Conservation (phyloP, 2,888 invertebrate genomes). For the Drepana falcataria region DNA sequence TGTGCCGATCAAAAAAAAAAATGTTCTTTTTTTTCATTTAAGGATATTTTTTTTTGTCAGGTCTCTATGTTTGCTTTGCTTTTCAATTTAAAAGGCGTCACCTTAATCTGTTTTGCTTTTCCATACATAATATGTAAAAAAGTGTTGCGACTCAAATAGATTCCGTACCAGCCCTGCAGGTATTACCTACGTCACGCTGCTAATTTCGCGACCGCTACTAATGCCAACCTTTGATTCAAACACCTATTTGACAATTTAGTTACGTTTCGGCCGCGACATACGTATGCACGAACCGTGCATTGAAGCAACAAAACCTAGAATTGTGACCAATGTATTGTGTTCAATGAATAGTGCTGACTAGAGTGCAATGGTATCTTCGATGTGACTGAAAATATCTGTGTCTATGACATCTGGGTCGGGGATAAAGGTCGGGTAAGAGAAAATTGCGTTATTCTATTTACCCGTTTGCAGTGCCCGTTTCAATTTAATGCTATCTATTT, state of each 20-base stretch:
- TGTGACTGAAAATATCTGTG: conserved; percentile 22
- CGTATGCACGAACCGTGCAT: conserved; percentile 25
- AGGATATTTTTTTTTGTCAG: too few relatives aligned
- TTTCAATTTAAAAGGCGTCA: too few relatives aligned
- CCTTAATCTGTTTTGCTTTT: too few relatives aligned
- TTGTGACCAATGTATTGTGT: background rate
- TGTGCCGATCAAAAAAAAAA: too few relatives aligned
- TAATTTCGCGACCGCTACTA: conserved; percentile 44
- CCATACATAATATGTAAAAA: too few relatives aligned
- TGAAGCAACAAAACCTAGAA: conserved; percentile 10
- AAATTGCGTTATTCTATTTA: conserved; percentile 34
- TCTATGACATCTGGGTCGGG: conserved; percentile 25
- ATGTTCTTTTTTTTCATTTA: too few relatives aligned
- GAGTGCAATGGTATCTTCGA: conserved; percentile 10
- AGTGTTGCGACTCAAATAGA: background rate
- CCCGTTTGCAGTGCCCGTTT: conserved; percentile 16
- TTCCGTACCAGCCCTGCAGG: conserved; percentile 26
- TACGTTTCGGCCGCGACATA: conserved; percentile 44
- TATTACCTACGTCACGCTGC: conserved; percentile 45
- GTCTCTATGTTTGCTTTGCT: too few relatives aligned
- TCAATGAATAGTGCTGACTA: background rate
- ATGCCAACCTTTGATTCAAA: conserved; percentile 64
- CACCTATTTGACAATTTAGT: conserved; percentile 65
- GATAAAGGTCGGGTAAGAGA: conserved; percentile 30
- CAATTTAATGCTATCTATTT: conserved; percentile 13